Evolutionary conservation across 1,140 invertebrate species (phyloP), one percentile per base, ranked within the genome.

Genomic region (Apis laboriosa): DNA sequence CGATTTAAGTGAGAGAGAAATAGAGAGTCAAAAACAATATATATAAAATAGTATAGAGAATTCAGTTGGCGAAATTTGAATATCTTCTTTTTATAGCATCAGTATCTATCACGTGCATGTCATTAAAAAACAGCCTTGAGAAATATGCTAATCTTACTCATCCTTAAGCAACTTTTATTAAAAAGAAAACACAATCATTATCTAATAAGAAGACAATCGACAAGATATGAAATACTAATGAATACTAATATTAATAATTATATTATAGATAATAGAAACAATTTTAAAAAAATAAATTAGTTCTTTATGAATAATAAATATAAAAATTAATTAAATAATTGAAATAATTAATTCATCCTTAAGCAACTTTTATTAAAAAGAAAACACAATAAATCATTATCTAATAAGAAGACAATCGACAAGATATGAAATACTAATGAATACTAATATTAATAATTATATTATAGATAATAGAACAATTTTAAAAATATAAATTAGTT

Each of bases 1-100:
- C 24, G 70, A 73, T 43, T 63, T 60, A 43, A 9, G 13, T 34
- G n/a, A 58, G 4, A 12, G 21, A 43, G 24, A 34, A 43, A 43
- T n/a, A 7, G 63, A 11, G 21, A 74, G 12, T n/a, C 34, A 43
- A 51, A 55, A 56, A 51, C 51, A 49, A 19, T 3, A 68, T 58
- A 64, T 2, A 49, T 8, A 58, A 12, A 66, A 24, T 9, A 66
- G 17, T 70, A 43, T 43, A 71, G n/a, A 61, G 64, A 68, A 71
- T 77, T 85, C 67, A 64, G 85, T 87, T 55, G 24, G 61, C 61
- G 4, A 78, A 86, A 80, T 87, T 86, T 72, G n/a, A 79, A 79
- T 87, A 80, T 66, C 81, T 84, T 86, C 60, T 79, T 80, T 83
- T 68, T 71, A 86, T 28, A 71, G 64, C 70, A n/a, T 64, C 34